Percentiles rank a stretch among this genome's conserved stretches.
phyloP scores from a whole-genome alignment of 1,140 invertebrate genomes.

The Trachymyrmex cornetzi region DNA sequence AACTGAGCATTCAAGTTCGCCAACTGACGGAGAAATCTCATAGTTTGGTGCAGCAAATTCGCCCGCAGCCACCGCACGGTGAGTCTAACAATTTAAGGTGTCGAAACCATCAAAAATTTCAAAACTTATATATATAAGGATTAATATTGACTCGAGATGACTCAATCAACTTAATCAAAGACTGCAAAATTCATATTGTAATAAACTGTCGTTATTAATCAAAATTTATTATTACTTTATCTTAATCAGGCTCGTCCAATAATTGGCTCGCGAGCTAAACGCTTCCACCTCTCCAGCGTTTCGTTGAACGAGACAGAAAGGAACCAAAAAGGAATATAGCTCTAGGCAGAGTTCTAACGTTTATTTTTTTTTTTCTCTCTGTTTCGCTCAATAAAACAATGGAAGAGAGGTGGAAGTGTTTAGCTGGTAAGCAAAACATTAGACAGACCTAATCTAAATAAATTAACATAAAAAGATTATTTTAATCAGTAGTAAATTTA shows the following conservation, averaged over 20 bases:
- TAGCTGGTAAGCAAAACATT: background rate
- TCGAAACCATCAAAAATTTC: background rate
- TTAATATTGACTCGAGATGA: background rate
- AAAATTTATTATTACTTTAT: constrained; percentile 7
- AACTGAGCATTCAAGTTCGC: constrained; percentile 93
- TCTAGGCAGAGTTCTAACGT: background rate
- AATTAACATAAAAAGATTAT: background rate
- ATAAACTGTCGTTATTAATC: background rate
- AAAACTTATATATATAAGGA: background rate
- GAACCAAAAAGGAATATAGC: no score
- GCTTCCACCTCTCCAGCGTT: no score
- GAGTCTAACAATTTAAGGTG: constrained; percentile 22
- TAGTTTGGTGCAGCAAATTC: constrained; percentile 86
- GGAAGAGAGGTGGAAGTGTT: background rate
- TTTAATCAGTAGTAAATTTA: background rate
- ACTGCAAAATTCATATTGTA: background rate
- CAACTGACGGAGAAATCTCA: constrained; percentile 93
- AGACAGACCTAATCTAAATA: background rate
- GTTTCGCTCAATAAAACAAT: background rate
- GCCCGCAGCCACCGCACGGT: constrained; percentile 83
- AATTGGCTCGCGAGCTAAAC: no score
- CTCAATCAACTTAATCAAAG: background rate
- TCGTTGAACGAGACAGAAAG: no score
- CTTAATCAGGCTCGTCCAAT: no score
- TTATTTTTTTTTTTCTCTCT: background rate